A percentile compares a stretch with the other conserved stretches of the same genome.
These are phyloP conservation scores for Sclerurus mexicanus DNA, from an alignment of 2,113 vertebrate species.

Conservation along the genomic window DNA sequence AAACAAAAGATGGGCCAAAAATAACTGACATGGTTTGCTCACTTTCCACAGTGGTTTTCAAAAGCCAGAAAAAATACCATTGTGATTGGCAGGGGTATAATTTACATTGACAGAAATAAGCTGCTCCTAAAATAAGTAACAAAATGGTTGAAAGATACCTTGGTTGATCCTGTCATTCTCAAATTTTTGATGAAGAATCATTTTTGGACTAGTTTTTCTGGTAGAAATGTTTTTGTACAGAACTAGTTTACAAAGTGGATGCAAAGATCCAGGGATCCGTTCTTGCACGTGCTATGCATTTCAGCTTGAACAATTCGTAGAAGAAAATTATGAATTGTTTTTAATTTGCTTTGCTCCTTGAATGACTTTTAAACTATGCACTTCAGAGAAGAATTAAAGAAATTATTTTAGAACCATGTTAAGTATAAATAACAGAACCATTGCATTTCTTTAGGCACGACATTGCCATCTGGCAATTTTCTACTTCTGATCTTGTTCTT, in stretches of 20 bases:
- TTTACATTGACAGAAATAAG: neutral
- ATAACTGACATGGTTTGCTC: neutral
- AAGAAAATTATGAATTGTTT: neutral
- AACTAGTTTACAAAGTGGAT: neutral
- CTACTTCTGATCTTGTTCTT: neutral
- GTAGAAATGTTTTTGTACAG: neutral
- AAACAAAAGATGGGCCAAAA: neutral
- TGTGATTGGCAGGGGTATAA: neutral
- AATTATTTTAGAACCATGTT: neutral
- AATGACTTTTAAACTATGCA: neutral
- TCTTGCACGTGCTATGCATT: neutral
- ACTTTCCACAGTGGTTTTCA: neutral
- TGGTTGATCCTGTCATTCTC: neutral
- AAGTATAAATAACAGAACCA: neutral
- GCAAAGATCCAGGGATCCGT: neutral
- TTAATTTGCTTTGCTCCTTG: neutral
- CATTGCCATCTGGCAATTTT: neutral
- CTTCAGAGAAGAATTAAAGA: neutral
- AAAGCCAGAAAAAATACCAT: neutral
- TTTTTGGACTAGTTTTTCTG: neutral
- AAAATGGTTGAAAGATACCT: neutral
- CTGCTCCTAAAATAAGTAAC: neutral
- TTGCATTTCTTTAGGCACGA: neutral
- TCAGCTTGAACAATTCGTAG: neutral
- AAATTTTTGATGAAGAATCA: neutral